Conservation (phyloP, 2,797 vertebrate genomes). For the Threskiornis aethiopicus region DNA sequence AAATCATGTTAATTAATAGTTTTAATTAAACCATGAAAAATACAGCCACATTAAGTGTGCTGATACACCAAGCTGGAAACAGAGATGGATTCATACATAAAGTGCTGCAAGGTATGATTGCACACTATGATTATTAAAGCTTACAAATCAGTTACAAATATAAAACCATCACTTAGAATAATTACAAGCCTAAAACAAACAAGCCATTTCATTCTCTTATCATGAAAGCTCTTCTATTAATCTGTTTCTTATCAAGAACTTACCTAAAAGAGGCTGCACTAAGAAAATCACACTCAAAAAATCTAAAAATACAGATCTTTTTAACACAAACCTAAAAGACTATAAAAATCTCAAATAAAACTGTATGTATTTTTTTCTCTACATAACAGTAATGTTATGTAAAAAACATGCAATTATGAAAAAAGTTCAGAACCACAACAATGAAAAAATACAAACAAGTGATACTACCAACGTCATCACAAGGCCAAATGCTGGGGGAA, state of each 20-base stretch:
- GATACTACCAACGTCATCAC: background rate
- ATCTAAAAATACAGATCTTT: background rate
- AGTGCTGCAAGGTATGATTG: background rate
- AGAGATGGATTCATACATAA: background rate
- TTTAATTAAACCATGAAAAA: constrained; percentile 41
- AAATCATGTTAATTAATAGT: background rate
- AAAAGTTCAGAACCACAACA: background rate
- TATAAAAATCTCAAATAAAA: background rate
- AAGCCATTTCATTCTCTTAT: background rate
- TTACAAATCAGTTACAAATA: constrained; percentile 23
- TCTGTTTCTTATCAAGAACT: background rate
- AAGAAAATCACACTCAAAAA: background rate
- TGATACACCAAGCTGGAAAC: background rate
- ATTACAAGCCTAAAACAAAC: constrained; percentile 10
- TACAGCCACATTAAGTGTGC: background rate
- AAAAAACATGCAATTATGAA: background rate
- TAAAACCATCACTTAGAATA: background rate
- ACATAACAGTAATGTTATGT: background rate
- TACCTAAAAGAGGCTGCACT: background rate
- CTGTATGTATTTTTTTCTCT: background rate
- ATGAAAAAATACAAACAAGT: background rate
- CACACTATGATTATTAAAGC: background rate
- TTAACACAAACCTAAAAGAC: background rate
- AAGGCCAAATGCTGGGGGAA: background rate
- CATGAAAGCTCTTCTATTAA: background rate